Percentiles rank a stretch among this genome's conserved stretches.
Conservation (phyloP, 2,797 vertebrate genomes). For the Lophotriccus pileatus region DNA sequence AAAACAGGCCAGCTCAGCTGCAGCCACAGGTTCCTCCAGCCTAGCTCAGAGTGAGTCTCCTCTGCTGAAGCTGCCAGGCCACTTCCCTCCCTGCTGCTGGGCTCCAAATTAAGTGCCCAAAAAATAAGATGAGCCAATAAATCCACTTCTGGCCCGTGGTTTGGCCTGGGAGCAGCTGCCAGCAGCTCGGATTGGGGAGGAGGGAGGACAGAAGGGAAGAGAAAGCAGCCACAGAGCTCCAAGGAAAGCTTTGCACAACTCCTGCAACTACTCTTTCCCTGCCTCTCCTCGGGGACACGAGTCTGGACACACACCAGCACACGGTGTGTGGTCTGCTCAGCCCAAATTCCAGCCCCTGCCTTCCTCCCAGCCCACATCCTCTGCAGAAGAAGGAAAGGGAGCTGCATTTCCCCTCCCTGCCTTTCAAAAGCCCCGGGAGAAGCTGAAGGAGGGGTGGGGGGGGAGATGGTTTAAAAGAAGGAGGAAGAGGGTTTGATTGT, state of each 20-base stretch:
- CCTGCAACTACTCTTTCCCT: neutral
- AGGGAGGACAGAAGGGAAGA: neutral
- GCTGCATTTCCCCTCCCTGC: neutral
- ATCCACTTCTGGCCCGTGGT: neutral
- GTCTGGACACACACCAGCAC: neutral
- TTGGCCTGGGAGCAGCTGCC: neutral
- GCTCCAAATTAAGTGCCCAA: neutral
- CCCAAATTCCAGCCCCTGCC: neutral
- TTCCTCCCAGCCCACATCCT: slow-evolving; percentile 20
- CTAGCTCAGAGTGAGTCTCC: neutral
- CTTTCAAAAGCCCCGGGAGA: neutral
- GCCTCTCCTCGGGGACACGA: neutral
- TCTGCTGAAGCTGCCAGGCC: neutral
- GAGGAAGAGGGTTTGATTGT: neutral
- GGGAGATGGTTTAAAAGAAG: neutral
- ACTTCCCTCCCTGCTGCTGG: neutral
- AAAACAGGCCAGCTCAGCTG: neutral
- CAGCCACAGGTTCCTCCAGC: neutral
- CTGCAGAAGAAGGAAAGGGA: neutral
- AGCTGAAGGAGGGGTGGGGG: neutral
- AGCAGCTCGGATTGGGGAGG: neutral
- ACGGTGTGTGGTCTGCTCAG: neutral
- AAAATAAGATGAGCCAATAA: neutral
- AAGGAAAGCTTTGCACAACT: neutral
- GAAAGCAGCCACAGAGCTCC: neutral